Percentiles rank a stretch among this genome's conserved stretches.
These are phyloP conservation scores for Tapera naevia DNA, from an alignment of 2,797 vertebrate species.

Conservation along the genomic window DNA sequence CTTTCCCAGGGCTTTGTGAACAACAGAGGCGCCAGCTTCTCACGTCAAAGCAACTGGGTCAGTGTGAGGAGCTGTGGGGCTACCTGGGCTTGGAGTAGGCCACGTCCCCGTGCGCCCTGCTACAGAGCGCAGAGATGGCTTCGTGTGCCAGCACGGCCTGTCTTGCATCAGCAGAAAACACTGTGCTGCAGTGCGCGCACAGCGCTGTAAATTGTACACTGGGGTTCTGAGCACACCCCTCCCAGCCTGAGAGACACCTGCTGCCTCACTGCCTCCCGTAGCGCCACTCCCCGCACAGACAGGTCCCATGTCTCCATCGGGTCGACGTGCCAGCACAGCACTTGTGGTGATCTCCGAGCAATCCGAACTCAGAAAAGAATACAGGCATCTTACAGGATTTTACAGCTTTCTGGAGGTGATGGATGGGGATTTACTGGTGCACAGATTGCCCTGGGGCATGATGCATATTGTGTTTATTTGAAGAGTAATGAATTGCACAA, in stretches of 20 bases:
- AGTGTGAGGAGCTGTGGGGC: not conserved
- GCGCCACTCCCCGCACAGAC: rapidly evolving
- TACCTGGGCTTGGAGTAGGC: rapidly evolving
- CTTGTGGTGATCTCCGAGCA: rapidly evolving
- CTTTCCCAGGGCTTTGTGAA: not conserved
- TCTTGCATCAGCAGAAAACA: not conserved
- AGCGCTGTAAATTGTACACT: not conserved
- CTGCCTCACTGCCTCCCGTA: not conserved
- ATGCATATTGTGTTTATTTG: not conserved
- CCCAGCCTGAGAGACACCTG: not conserved
- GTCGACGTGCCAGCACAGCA: rapidly evolving
- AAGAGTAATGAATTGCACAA: not conserved
- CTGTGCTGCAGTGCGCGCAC: rapidly evolving
- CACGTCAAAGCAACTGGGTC: rapidly evolving
- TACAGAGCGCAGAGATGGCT: not conserved
- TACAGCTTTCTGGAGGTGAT: not conserved
- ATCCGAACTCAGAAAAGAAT: not conserved
- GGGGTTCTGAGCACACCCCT: not conserved
- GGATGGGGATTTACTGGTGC: not conserved
- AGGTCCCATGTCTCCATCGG: rapidly evolving
- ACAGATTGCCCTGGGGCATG: not conserved
- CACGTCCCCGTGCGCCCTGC: rapidly evolving
- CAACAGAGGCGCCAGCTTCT: not conserved
- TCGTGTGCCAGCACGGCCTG: rapidly evolving
- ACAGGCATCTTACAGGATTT: not conserved